Percentiles rank a stretch among this genome's conserved stretches.
phyloP scores from a whole-genome alignment of 2,888 invertebrate species.

The Dione juno region DNA sequence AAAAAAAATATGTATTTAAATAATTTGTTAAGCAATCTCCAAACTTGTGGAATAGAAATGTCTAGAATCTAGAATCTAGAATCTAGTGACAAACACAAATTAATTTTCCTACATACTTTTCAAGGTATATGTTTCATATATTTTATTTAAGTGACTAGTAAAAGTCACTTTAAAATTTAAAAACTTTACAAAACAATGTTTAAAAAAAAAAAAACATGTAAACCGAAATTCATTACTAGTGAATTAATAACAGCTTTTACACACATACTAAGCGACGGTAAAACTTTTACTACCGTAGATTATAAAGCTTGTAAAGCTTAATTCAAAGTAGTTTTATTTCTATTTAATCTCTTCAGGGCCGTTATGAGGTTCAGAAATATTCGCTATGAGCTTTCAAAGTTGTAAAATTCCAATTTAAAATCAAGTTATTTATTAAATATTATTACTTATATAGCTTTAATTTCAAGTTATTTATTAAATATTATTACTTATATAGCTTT shows the following conservation, averaged over 20 bases:
- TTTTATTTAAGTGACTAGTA: too few species aligned
- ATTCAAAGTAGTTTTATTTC: constrained; percentile 6
- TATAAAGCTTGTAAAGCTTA: background rate
- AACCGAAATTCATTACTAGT: background rate
- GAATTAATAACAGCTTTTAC: background rate
- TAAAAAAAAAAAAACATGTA: background rate
- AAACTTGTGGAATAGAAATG: too few species aligned
- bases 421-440: background rate
- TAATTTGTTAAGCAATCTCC: too few species aligned
- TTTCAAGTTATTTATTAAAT: background rate
- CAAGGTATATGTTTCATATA: too few species aligned
- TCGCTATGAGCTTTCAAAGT: constrained; percentile 10
- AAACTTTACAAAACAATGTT: too few species aligned
- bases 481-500: background rate
- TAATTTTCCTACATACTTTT: too few species aligned
- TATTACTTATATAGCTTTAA: background rate
- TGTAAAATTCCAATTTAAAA: constrained; percentile 3
- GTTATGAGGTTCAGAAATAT: background rate
- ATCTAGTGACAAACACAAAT: too few species aligned
- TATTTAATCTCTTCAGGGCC: background rate
- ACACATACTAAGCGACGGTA: background rate
- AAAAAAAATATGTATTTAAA: too few species aligned
- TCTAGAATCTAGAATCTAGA: too few species aligned
- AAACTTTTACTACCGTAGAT: background rate
- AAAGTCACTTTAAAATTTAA: too few species aligned